Evolutionary conservation across 2,797 vertebrate genomes (phyloP).

Genomic region (Neoniphon sammara): DNA sequence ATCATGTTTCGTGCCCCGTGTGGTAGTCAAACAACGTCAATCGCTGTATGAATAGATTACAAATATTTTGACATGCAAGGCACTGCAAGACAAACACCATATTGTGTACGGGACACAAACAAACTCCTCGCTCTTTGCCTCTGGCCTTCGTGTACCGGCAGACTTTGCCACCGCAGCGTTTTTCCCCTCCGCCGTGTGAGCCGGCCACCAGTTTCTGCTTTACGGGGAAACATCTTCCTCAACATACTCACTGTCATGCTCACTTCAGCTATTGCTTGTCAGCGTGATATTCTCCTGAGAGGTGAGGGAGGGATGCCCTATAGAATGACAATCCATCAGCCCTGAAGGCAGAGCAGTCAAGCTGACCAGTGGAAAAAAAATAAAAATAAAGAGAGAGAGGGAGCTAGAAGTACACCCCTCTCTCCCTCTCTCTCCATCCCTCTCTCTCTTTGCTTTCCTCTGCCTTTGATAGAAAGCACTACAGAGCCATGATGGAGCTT

Average conservation of each 20-base stretch:
- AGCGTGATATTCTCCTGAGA: constrained; percentile 68
- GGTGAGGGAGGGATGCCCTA: constrained; percentile 66
- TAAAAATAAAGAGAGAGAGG: constrained; percentile 32
- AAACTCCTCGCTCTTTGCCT: constrained; percentile 17
- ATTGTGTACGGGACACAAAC: constrained; percentile 31
- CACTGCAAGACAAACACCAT: constrained; percentile 24
- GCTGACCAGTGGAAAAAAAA: constrained; percentile 58
- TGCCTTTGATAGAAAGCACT: constrained; percentile 90
- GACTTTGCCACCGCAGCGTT: constrained; percentile 65
- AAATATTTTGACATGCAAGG: constrained; percentile 46
- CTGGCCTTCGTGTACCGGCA: constrained; percentile 25
- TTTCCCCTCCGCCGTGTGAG: constrained; percentile 39
- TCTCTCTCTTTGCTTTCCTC: constrained; percentile 55
- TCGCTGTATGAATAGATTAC: constrained; percentile 4
- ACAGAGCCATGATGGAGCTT: constrained; percentile 89
- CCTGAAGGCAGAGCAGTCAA: constrained; percentile 59
- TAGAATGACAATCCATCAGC: constrained; percentile 62
- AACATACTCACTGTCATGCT: constrained; percentile 68
- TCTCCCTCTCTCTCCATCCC: not conserved
- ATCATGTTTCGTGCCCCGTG: constrained; percentile 23
- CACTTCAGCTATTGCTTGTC: constrained; percentile 71
- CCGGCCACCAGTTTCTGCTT: constrained; percentile 40
- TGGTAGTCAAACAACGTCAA: constrained; percentile 49
- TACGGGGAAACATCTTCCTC: constrained; percentile 68
- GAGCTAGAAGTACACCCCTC: constrained; percentile 27